Evolutionary conservation across 2,888 invertebrate genomes (phyloP).

Genomic region (Microplitis deprimator): DNA sequence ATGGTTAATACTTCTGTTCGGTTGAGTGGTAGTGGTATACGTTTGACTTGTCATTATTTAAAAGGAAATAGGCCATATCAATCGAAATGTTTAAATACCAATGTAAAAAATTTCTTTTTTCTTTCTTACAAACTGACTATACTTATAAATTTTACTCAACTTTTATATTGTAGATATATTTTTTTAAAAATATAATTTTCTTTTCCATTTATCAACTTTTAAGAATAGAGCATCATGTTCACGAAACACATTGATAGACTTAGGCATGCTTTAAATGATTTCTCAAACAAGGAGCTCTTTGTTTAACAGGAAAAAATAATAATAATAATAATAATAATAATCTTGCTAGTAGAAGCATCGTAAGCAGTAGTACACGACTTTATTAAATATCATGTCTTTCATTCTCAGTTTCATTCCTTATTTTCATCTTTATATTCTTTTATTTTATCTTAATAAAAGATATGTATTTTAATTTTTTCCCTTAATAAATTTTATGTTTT

Average conservation of each 20-base stretch:
- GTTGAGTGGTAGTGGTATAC: conserved; percentile 33
- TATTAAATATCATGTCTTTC: no score
- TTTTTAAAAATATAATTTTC: no score
- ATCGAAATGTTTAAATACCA: not conserved
- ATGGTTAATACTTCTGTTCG: no score
- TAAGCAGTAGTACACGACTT: no score
- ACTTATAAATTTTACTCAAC: no score
- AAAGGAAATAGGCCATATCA: conserved; percentile 2
- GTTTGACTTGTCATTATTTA: not conserved
- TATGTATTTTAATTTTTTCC: not conserved
- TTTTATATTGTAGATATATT: no score
- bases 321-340: no score
- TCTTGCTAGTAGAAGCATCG: no score
- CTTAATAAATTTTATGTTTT: not conserved
- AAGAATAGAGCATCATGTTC: no score
- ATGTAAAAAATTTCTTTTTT: no score
- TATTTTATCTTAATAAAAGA: not conserved
- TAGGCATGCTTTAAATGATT: not conserved
- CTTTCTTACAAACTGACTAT: no score
- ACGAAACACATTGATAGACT: not conserved
- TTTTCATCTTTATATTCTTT: not conserved
- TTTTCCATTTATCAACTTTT: no score
- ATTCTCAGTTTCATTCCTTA: not conserved
- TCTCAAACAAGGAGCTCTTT: not conserved
- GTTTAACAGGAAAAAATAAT: not conserved